A percentile compares a stretch with the other conserved stretches of the same genome.
Evolutionary conservation across 1,140 invertebrate genomes (phyloP).

Genomic region (Halesus radiatus): DNA sequence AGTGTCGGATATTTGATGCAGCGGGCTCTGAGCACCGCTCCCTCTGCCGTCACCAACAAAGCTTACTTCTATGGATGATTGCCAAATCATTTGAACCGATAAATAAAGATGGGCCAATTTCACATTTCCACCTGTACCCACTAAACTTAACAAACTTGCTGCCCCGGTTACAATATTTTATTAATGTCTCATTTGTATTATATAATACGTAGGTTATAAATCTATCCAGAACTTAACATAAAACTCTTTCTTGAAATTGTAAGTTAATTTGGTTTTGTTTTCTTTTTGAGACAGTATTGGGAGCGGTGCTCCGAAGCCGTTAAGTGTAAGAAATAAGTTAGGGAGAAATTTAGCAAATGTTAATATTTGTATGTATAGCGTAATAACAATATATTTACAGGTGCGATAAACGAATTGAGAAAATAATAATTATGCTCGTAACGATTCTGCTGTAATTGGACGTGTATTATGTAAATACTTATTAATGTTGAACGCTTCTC

Average conservation of each 20-base stretch:
- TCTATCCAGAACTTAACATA: too few relatives aligned
- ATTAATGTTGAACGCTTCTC: constrained; percentile 27
- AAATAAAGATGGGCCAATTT: too few relatives aligned
- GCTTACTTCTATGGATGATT: too few relatives aligned
- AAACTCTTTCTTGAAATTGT: too few relatives aligned
- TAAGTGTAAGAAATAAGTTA: constrained; percentile 26
- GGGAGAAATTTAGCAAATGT: constrained; percentile 44
- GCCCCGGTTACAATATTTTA: too few relatives aligned
- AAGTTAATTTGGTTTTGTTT: too few relatives aligned
- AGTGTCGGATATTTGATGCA: constrained; percentile 21
- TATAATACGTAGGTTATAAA: too few relatives aligned
- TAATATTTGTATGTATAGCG: constrained; percentile 42
- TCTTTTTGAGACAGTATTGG: constrained; percentile 5
- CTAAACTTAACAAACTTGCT: too few relatives aligned
- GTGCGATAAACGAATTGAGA: constrained; percentile 44
- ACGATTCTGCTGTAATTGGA: constrained; percentile 11
- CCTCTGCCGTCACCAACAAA: neutral
- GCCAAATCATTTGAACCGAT: too few relatives aligned
- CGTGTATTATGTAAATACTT: constrained; percentile 1
- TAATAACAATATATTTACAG: constrained; percentile 35
- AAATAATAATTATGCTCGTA: constrained; percentile 22
- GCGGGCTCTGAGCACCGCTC: neutral
- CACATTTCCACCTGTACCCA: too few relatives aligned
- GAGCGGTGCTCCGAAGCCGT: constrained; percentile 9
- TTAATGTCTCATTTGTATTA: too few relatives aligned